phyloP scores from a whole-genome alignment of 2,888 invertebrate species.

The Meteorus colon region DNA sequence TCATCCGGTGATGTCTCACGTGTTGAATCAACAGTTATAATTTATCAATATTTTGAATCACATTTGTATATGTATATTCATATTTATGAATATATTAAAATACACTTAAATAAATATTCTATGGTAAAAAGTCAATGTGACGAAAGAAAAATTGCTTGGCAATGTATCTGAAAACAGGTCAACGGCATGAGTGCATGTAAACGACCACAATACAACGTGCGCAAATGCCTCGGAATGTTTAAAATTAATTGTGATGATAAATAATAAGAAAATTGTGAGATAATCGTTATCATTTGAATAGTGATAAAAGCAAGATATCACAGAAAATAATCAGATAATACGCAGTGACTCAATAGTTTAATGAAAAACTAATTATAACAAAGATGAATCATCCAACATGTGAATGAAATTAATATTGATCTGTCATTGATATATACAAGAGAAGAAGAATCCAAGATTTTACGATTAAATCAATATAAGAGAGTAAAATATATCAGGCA shows the following conservation, averaged over 20 bases:
- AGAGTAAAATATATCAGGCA: constrained; percentile 18
- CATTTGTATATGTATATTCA: neutral
- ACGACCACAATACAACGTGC: constrained; percentile 23
- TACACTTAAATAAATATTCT: neutral
- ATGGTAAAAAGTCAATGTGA: neutral
- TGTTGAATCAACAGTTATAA: neutral
- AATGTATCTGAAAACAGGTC: constrained; percentile 52
- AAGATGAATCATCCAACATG: too few relatives aligned
- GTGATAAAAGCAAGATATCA: too few relatives aligned
- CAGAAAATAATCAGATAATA: too few relatives aligned
- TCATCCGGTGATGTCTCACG: neutral
- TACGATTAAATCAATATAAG: neutral
- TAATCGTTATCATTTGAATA: neutral
- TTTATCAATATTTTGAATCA: neutral
- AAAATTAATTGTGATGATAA: neutral
- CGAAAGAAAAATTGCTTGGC: constrained; percentile 38
- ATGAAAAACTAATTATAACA: too few relatives aligned
- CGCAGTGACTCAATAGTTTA: too few relatives aligned
- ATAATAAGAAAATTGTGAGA: neutral
- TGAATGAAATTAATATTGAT: too few relatives aligned
- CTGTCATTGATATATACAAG: neutral
- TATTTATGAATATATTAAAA: neutral
- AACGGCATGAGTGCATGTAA: constrained; percentile 50
- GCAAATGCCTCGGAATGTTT: neutral
- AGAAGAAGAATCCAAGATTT: neutral